A percentile compares a stretch with the other conserved stretches of the same genome.
Conservation (phyloP, 2,113 vertebrate species). For the Anguilla rostrata region DNA sequence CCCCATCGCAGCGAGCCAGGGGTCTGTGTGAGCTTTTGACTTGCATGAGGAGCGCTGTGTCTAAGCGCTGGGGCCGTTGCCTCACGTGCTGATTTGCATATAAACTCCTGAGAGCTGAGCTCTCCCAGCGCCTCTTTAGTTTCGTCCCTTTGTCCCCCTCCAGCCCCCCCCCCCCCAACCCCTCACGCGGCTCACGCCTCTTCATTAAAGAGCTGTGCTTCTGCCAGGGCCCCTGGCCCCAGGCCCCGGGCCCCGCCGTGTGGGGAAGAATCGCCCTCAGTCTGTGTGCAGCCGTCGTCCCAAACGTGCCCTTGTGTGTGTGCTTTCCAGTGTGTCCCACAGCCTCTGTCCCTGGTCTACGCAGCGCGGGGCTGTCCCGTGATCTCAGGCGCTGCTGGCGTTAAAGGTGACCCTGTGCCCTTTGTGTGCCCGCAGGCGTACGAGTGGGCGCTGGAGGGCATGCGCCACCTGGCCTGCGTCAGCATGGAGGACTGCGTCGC, state of each 20-base stretch:
- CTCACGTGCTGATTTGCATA: constrained; percentile 36
- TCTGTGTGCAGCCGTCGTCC: background rate
- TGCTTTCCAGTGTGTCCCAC: constrained; percentile 14
- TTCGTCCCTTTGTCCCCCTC: constrained; percentile 18
- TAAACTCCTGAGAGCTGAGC: constrained; percentile 32
- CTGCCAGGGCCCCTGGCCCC: background rate
- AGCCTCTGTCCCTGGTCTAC: constrained; percentile 5
- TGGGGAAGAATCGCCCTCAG: constrained; percentile 19
- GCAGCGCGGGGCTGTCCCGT: constrained; percentile 12
- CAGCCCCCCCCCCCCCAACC: background rate
- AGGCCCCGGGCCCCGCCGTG: background rate
- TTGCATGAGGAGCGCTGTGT: constrained; percentile 18
- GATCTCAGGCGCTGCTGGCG: background rate
- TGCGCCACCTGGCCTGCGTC: constrained; percentile 72
- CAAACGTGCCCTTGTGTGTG: constrained; percentile 33
- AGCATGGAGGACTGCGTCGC: constrained; percentile 73
- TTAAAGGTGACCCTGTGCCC: too few relatives aligned
- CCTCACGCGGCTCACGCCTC: background rate
- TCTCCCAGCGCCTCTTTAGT: constrained; percentile 31
- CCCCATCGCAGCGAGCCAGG: background rate
- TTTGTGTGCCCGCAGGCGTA: constrained; percentile 64
- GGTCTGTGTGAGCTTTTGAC: constrained; percentile 15
- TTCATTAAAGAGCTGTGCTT: background rate
- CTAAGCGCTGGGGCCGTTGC: constrained; percentile 29
- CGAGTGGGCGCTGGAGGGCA: constrained; percentile 78